Conservation (phyloP, 2,113 vertebrate genomes). For the Hyla sarda region DNA sequence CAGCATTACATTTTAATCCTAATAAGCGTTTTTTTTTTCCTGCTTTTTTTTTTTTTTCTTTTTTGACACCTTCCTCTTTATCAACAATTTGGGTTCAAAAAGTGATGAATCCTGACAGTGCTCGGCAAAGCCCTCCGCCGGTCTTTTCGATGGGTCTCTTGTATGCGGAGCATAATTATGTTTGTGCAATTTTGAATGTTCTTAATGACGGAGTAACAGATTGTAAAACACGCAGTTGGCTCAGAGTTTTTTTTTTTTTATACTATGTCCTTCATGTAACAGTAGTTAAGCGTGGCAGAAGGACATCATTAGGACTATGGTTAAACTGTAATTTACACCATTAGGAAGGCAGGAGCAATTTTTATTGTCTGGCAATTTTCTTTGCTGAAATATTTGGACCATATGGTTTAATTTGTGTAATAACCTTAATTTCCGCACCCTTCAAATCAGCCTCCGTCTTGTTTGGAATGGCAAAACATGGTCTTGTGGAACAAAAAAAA, state of each 20-base stretch:
- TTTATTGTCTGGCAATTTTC: slow-evolving; percentile 99
- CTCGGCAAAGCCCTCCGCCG: neutral
- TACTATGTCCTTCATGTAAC: slow-evolving; percentile 99
- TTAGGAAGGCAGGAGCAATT: slow-evolving; percentile 99
- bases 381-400: slow-evolving; percentile 99
- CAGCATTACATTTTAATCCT: slow-evolving; percentile 49
- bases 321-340: slow-evolving; percentile 99
- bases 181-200: slow-evolving; percentile 92
- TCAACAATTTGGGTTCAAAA: slow-evolving; percentile 47
- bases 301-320: slow-evolving; percentile 99
- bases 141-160: slow-evolving; percentile 69
- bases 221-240: slow-evolving; percentile 98
- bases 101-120: slow-evolving; percentile 36
- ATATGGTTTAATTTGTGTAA: slow-evolving; percentile 99
- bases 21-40: slow-evolving; percentile 20
- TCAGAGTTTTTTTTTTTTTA: slow-evolving; percentile 94
- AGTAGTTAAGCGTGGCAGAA: slow-evolving; percentile 99
- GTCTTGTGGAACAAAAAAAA: slow-evolving; percentile 75
- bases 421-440: slow-evolving; percentile 99
- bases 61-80: slow-evolving; percentile 45
- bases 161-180: slow-evolving; percentile 83
- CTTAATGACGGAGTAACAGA: slow-evolving; percentile 99
- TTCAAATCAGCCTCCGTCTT: slow-evolving; percentile 94
- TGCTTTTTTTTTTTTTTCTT: neutral
- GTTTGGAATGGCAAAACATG: slow-evolving; percentile 83